Percentiles rank a stretch among this genome's conserved stretches.
These are phyloP conservation scores for Caenorhabditis plicata DNA, from an alignment of 2,888 invertebrate genomes.

Conservation along the genomic window DNA sequence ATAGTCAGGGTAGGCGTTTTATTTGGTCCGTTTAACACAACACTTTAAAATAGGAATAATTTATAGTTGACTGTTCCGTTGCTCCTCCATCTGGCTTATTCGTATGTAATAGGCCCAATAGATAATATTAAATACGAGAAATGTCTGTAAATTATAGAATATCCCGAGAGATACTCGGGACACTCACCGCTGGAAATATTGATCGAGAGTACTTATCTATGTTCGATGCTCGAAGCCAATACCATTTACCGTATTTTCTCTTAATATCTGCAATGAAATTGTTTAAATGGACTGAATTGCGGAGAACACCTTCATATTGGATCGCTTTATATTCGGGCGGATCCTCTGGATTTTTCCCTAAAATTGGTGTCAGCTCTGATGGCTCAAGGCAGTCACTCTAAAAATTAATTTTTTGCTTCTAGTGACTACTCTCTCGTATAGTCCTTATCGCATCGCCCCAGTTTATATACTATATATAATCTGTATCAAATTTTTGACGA, in stretches of 20 bases:
- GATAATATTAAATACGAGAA: slow-evolving; percentile 85
- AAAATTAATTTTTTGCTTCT: not conserved
- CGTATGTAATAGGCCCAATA: slow-evolving; percentile 53
- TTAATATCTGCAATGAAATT: slow-evolving; percentile 7
- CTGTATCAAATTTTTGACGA: no score
- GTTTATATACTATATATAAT: no score
- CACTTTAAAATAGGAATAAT: no score
- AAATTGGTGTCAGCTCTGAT: slow-evolving; percentile 28
- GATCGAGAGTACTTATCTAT: slow-evolving; percentile 98
- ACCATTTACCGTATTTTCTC: slow-evolving; percentile 21
- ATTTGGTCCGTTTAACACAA: no score
- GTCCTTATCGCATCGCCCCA: no score
- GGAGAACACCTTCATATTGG: slow-evolving; percentile 17
- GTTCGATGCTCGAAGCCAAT: slow-evolving; percentile 78
- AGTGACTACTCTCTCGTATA: no score
- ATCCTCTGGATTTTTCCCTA: slow-evolving; percentile 12
- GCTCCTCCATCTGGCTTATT: slow-evolving; percentile 29
- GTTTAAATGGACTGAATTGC: not conserved
- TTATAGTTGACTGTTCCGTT: slow-evolving; percentile 8
- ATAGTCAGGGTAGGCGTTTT: not conserved
- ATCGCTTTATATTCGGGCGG: slow-evolving; percentile 25
- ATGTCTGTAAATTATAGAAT: slow-evolving; percentile 71
- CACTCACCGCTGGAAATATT: slow-evolving; percentile 77
- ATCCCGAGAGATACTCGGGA: not conserved
- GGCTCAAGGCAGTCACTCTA: slow-evolving; percentile 23